A percentile compares a stretch with the other conserved stretches of the same genome.
These are phyloP conservation scores for Temnothorax ravouxi DNA, from an alignment of 2,888 invertebrate genomes.

Conservation along the genomic window DNA sequence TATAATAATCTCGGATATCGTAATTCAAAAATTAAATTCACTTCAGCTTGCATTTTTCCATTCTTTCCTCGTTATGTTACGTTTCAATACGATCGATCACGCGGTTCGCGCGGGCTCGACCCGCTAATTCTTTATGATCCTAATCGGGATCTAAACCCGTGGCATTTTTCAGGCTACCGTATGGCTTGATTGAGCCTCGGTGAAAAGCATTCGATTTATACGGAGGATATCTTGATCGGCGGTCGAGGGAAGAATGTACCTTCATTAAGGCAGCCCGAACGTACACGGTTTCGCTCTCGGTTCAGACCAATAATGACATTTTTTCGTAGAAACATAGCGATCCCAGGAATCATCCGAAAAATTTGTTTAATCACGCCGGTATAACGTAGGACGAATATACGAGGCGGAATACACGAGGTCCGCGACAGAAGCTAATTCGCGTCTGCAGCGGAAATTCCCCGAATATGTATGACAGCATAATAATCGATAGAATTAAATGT, in stretches of 20 bases:
- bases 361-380: constrained; percentile 73
- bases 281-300: constrained; percentile 78
- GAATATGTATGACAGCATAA: neutral
- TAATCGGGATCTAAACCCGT: constrained; percentile 72
- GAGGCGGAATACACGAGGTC: neutral
- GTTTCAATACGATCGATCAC: constrained; percentile 20
- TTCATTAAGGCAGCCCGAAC: constrained; percentile 76
- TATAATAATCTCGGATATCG: neutral
- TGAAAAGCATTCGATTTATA: constrained; percentile 79
- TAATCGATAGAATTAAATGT: neutral
- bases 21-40: constrained; percentile 4
- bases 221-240: constrained; percentile 77
- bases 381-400: constrained; percentile 25
- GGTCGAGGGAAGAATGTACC: constrained; percentile 77
- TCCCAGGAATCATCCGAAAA: constrained; percentile 64
- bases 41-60: neutral
- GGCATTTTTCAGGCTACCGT: constrained; percentile 76
- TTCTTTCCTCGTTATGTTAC: neutral
- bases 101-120: constrained; percentile 40
- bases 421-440: neutral
- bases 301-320: constrained; percentile 75
- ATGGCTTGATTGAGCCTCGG: constrained; percentile 77
- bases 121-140: constrained; percentile 57
- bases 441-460: neutral
- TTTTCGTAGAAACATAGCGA: constrained; percentile 70